These are phyloP conservation scores for Acleris cristana DNA, from an alignment of 2,888 invertebrate genomes.

Conservation along the genomic window DNA sequence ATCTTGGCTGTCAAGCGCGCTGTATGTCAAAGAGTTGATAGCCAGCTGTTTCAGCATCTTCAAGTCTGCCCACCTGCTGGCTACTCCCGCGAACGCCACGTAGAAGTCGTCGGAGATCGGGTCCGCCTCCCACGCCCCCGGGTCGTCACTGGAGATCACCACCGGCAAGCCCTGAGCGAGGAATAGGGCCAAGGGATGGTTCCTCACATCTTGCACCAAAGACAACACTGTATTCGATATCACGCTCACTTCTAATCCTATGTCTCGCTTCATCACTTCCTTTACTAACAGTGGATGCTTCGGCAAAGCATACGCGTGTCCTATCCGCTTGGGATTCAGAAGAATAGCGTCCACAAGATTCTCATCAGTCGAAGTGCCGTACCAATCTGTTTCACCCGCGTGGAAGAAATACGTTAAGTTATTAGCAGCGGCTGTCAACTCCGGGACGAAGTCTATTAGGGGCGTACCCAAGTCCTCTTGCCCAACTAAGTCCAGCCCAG, in stretches of 20 bases:
- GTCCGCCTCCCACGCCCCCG: constrained; percentile 89
- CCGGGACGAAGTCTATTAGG: constrained; percentile 84
- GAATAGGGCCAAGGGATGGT: constrained; percentile 88
- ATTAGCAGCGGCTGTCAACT: constrained; percentile 75
- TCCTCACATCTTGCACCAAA: constrained; percentile 88
- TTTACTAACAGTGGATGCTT: constrained; percentile 88
- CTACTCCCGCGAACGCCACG: constrained; percentile 89
- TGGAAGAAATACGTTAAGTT: constrained; percentile 89
- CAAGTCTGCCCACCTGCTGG: constrained; percentile 87
- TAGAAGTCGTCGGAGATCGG: constrained; percentile 91
- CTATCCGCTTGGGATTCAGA: constrained; percentile 89
- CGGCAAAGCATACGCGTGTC: constrained; percentile 89
- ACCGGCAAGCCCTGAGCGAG: constrained; percentile 88
- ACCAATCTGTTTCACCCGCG: constrained; percentile 93
- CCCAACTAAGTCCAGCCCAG: constrained; percentile 92
- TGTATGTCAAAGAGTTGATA: constrained; percentile 88
- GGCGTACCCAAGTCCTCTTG: constrained; percentile 89
- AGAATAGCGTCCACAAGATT: constrained; percentile 92
- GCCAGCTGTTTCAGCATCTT: constrained; percentile 89
- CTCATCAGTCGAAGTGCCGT: constrained; percentile 85
- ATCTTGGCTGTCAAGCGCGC: constrained; percentile 79
- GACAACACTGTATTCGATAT: constrained; percentile 90
- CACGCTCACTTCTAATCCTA: constrained; percentile 90
- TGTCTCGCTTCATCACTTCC: constrained; percentile 81
- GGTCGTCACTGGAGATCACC: constrained; percentile 91